phyloP scores from a whole-genome alignment of 1,140 invertebrate species.

The Drosophila erecta region DNA sequence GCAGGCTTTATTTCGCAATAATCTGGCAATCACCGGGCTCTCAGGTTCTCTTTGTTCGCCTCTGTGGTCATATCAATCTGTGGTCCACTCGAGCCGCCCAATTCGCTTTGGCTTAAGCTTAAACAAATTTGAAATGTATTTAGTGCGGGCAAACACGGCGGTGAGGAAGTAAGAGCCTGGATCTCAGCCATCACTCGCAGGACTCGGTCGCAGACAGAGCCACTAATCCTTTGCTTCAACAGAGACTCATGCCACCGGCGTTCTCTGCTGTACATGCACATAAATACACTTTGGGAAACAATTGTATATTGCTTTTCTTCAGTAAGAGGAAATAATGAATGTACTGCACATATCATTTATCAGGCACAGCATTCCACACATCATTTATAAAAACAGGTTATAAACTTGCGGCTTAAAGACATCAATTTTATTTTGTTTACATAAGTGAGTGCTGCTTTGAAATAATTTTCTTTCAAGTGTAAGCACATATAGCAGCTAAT shows the following conservation, averaged over 20 bases:
- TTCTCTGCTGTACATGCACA: constrained; percentile 19
- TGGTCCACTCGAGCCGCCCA: constrained; percentile 40
- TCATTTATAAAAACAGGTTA: no score
- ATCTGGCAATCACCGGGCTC: constrained; percentile 46
- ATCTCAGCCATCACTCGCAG: constrained; percentile 14
- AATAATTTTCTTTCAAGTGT: constrained; percentile 5
- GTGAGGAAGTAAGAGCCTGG: constrained; percentile 18
- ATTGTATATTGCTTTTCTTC: background rate
- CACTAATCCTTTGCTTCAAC: constrained; percentile 70
- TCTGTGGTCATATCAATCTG: constrained; percentile 71
- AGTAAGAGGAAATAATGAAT: no score
- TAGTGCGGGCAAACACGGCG: constrained; percentile 63
- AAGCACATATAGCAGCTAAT: constrained; percentile 55
- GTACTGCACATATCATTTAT: no score
- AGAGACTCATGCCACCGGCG: constrained; percentile 40
- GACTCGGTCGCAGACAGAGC: constrained; percentile 45
- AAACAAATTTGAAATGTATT: constrained; percentile 81
- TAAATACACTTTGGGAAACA: constrained; percentile 24
- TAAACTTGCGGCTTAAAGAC: no score
- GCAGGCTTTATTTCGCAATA: constrained; percentile 67
- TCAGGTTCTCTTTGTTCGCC: background rate
- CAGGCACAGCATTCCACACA: no score
- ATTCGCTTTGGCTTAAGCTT: constrained; percentile 68
- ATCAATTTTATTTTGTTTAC: no score
- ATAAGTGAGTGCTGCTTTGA: background rate